Evolutionary conservation across 2,113 vertebrate species (phyloP), one percentile per base, ranked within the genome.

Genomic region (Gallinago undulata): DNA sequence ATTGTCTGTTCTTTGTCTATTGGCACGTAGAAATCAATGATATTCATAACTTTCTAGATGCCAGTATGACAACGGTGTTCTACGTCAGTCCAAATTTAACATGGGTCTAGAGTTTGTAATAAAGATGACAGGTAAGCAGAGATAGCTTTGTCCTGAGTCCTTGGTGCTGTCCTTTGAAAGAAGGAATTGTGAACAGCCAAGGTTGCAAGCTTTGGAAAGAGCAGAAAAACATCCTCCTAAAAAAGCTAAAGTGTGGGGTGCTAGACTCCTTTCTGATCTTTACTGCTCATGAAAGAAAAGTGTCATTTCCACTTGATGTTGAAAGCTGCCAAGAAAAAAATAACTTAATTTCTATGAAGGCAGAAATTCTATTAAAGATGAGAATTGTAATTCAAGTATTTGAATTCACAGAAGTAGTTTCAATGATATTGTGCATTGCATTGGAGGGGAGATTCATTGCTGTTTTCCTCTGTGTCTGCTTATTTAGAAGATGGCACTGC

Each of bases 111-210:
- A 18, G 22, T 57, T 48, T 87, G 15, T 76, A n/a, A 8, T 53
- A 62, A 2, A 2, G 63, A 39, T 62, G 35, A 37, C 12, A 10
- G 0, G 0, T 39, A 69, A 23, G 35, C 3, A 4, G 48, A 63
- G 37, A 17, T 17, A 72, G 39, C 5, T 84, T 77, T 74, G 50
- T 92, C 48, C 39, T 16, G 12, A 76, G 19, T 84, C 33, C 56
- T 91, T 3, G 5, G 21, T 59, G 43, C 17, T 3, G 4, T 67
- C 27, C 37, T 80, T 84, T 64, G 48, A 84, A 85, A 74, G 63
- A 77, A 76, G 59, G 72, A 9, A 48, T 27, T 24, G 25, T 22
- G 10, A 70, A 28, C 39, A 47, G 4, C 27, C 27, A 64, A 50
- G 41, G 30, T n/a, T 78, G 24, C 11, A 75, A 62, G 17, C 18